Evolutionary conservation across 2,888 invertebrate species (phyloP).

Genomic region (Napeogenes inachia): DNA sequence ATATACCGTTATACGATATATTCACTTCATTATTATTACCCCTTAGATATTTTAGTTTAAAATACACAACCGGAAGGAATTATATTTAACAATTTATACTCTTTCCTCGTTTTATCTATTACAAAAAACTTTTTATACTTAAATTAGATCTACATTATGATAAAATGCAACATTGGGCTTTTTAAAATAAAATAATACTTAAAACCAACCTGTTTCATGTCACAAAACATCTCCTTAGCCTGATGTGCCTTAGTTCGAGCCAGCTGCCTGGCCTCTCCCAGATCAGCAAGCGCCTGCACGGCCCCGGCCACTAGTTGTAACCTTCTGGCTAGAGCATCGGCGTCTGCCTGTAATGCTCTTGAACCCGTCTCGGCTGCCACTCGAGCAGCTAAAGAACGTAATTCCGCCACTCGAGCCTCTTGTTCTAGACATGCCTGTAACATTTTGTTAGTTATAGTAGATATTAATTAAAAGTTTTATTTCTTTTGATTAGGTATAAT

Average conservation of each 20-base stretch:
- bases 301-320: conserved; percentile 87
- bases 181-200: too few relatives aligned
- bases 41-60: conserved; percentile 12
- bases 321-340: conserved; percentile 84
- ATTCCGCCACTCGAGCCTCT: conserved; percentile 83
- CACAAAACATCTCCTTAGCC: conserved; percentile 80
- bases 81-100: too few relatives aligned
- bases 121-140: too few relatives aligned
- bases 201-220: conserved; percentile 84
- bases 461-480: neutral
- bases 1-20: conserved; percentile 26
- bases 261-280: conserved; percentile 84
- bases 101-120: too few relatives aligned
- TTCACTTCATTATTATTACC: conserved; percentile 12
- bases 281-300: conserved; percentile 84
- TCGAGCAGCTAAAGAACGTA: conserved; percentile 85
- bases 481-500: too few relatives aligned
- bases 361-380: conserved; percentile 89
- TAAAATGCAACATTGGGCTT: too few relatives aligned
- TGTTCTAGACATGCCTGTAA: conserved; percentile 86
- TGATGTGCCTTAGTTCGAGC: conserved; percentile 77
- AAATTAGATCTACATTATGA: too few relatives aligned
- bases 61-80: neutral
- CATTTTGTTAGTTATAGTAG: conserved; percentile 7
- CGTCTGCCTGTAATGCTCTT: conserved; percentile 84